Conservation (phyloP, 2,113 vertebrate species). For the Clarias macrocephalus region DNA sequence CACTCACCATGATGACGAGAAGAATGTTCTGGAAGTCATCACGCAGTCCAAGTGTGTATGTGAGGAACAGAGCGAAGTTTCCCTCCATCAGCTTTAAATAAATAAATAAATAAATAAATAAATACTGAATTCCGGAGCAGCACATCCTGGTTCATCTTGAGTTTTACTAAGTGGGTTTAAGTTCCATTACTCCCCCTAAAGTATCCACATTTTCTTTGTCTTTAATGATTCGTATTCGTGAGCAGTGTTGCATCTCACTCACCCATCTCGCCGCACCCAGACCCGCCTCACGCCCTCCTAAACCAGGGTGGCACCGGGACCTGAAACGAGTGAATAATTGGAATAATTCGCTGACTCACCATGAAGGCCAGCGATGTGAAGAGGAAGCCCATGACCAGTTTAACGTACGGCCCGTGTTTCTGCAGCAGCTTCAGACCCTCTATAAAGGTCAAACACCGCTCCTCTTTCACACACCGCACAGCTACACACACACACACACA, state of each 20-base stretch:
- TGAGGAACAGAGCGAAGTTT: conserved; percentile 95
- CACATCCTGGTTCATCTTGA: too few species aligned
- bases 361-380: conserved; percentile 94
- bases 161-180: too few species aligned
- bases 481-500: conserved; percentile 65
- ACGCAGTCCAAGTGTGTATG: conserved; percentile 86
- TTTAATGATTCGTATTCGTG: too few species aligned
- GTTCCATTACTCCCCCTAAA: too few species aligned
- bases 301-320: too few species aligned
- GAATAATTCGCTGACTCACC: conserved; percentile 69
- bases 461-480: conserved; percentile 61
- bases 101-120: conserved; percentile 22
- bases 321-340: too few species aligned
- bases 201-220: too few species aligned
- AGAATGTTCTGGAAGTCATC: conserved; percentile 92
- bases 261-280: too few species aligned
- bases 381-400: conserved; percentile 87
- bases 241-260: too few species aligned
- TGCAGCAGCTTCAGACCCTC: conserved; percentile 84
- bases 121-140: not conserved
- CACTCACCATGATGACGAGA: conserved; percentile 90
- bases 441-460: conserved; percentile 76
- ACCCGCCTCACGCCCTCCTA: too few species aligned
- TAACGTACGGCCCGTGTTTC: conserved; percentile 85
- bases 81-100: conserved; percentile 86